A percentile compares a stretch with the other conserved stretches of the same genome.
phyloP scores from a whole-genome alignment of 2,888 invertebrate species.

The Blomia tropicalis region DNA sequence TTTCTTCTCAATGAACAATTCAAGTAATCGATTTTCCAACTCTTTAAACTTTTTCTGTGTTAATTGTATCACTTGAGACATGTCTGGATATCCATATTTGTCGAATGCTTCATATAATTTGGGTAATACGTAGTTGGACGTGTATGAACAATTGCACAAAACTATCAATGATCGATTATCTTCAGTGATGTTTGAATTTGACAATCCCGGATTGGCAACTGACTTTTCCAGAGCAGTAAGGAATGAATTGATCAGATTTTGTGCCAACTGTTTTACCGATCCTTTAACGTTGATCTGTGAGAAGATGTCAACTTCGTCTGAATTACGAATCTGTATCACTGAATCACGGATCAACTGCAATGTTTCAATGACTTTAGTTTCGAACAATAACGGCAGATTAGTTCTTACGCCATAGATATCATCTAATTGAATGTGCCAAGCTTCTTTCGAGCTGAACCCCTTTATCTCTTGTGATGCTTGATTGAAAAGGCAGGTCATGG shows the following conservation, averaged over 20 bases:
- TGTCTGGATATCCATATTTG: conserved; percentile 49
- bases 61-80: conserved; percentile 50
- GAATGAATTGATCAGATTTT: conserved; percentile 36
- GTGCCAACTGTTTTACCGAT: conserved; percentile 35
- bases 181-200: conserved; percentile 29
- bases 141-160: conserved; percentile 72
- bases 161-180: conserved; percentile 53
- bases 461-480: conserved; percentile 52
- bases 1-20: conserved; percentile 54
- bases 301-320: conserved; percentile 44
- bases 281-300: conserved; percentile 34
- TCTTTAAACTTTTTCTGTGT: conserved; percentile 34
- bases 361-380: conserved; percentile 54
- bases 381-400: conserved; percentile 54
- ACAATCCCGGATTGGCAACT: conserved; percentile 24
- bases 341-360: conserved; percentile 50
- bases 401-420: conserved; percentile 73
- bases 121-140: conserved; percentile 54
- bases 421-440: conserved; percentile 67
- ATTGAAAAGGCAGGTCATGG: conserved; percentile 65
- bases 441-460: conserved; percentile 42
- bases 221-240: conserved; percentile 28
- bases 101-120: conserved; percentile 51
- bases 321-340: conserved; percentile 49
- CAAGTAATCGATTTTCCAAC: conserved; percentile 35